Percentiles rank a stretch among this genome's conserved stretches.
Conservation (phyloP, 2,888 invertebrate genomes). For the Podabrus alpinus region DNA sequence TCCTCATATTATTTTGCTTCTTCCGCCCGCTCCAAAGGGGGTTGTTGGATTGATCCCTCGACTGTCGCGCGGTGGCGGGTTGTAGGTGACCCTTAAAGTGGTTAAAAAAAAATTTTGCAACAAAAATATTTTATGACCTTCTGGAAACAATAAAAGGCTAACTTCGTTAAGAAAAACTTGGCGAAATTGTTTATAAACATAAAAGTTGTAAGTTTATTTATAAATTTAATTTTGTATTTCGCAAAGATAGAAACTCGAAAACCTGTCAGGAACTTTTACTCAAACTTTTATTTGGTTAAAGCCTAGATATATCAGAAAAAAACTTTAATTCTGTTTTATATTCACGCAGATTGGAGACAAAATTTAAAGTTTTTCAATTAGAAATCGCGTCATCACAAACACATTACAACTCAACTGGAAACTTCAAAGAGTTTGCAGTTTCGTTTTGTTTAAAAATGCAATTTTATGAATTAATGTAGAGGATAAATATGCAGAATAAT, state of each 20-base stretch:
- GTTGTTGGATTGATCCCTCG: background rate
- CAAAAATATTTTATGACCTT: background rate
- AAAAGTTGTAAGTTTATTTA: background rate
- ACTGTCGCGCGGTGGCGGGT: background rate
- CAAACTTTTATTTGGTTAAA: background rate
- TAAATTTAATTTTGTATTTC: background rate
- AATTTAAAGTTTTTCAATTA: slow-evolving; percentile 14
- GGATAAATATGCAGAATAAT: no score
- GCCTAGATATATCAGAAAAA: background rate
- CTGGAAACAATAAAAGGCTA: background rate
- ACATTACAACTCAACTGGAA: background rate
- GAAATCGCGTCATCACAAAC: background rate
- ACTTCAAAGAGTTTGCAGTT: background rate
- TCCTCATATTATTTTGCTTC: background rate
- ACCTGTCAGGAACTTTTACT: background rate
- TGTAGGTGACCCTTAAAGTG: background rate
- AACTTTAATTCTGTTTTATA: background rate
- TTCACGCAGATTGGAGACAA: background rate
- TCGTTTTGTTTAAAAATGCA: background rate
- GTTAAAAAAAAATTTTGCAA: background rate
- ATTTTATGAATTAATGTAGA: background rate
- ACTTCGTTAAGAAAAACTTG: background rate
- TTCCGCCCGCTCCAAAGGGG: background rate
- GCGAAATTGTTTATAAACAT: background rate
- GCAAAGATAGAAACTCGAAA: background rate